phyloP scores from a whole-genome alignment of 2,888 invertebrate genomes.

The Cheilosia impressa region DNA sequence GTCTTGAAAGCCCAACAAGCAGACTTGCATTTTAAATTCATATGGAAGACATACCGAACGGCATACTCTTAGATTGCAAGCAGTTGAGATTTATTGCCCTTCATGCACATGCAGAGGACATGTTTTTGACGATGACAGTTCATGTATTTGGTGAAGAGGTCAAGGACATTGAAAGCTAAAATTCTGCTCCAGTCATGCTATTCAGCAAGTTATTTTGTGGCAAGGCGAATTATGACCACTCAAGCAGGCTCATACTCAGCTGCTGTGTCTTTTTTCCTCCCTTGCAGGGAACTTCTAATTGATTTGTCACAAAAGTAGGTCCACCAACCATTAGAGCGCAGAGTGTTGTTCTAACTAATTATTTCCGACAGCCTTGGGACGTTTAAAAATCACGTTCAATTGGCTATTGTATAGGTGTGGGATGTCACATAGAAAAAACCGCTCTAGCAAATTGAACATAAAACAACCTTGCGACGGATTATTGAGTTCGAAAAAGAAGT shows the following conservation, averaged over 20 bases:
- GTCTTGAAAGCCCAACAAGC: neutral
- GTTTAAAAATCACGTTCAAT: too few species aligned
- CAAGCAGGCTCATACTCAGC: too few species aligned
- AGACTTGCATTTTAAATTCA: neutral
- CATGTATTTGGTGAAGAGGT: neutral
- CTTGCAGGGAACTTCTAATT: too few species aligned
- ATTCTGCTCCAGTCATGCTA: neutral
- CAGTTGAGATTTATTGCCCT: slow-evolving; percentile 9
- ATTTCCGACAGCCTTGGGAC: too few species aligned
- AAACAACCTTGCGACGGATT: neutral
- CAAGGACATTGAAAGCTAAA: neutral
- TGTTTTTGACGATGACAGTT: neutral
- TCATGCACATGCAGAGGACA: neutral
- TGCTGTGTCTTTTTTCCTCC: too few species aligned
- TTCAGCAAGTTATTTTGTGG: neutral
- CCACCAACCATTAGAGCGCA: too few species aligned
- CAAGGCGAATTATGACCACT: too few species aligned
- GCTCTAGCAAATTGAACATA: neutral
- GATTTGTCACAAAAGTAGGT: too few species aligned
- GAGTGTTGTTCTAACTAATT: too few species aligned
- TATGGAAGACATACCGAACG: neutral
- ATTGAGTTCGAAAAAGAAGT: neutral
- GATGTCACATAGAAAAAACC: too few species aligned
- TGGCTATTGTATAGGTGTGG: too few species aligned
- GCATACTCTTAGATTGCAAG: neutral